Evolutionary conservation across 2,888 invertebrate species (phyloP).

Genomic region (Tachina fera): DNA sequence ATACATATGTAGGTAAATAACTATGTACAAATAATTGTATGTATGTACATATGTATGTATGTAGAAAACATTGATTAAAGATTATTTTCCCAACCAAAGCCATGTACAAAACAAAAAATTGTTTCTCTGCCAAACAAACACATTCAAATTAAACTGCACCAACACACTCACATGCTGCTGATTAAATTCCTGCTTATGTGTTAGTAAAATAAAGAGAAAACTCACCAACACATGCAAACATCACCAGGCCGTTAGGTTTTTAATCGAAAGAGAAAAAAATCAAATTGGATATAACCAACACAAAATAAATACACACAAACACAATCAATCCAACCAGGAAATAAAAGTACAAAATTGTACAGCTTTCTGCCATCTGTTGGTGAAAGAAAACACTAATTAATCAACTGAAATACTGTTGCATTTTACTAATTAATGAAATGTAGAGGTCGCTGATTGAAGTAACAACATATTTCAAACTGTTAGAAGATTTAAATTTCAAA

Average conservation of each 20-base stretch:
- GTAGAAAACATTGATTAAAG: neutral
- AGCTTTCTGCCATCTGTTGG: conserved; percentile 45
- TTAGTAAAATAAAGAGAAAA: conserved; percentile 55
- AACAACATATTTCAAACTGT: neutral
- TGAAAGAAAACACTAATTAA: neutral
- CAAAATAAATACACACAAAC: neutral
- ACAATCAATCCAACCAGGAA: neutral
- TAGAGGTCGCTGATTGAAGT: conserved; percentile 8
- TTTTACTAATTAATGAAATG: conserved; percentile 11
- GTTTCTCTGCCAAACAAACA: conserved; percentile 30
- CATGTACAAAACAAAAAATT: neutral
- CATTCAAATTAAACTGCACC: conserved; percentile 29
- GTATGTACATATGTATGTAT: too few species aligned
- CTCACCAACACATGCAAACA: conserved; percentile 20
- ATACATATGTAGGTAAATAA: too few species aligned
- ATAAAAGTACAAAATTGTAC: neutral
- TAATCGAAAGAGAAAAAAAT: conserved; percentile 53
- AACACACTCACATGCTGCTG: conserved; percentile 26
- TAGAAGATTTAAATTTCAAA: neutral
- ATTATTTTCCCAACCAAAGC: conserved; percentile 18
- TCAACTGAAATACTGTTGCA: neutral
- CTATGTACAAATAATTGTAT: too few species aligned
- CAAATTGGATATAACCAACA: neutral
- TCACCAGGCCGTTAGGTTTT: neutral
- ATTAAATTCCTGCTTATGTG: conserved; percentile 6